Base-by-base conservation (phyloP, 2,113 vertebrate genomes). In the Myotis lucifugus region DNA sequence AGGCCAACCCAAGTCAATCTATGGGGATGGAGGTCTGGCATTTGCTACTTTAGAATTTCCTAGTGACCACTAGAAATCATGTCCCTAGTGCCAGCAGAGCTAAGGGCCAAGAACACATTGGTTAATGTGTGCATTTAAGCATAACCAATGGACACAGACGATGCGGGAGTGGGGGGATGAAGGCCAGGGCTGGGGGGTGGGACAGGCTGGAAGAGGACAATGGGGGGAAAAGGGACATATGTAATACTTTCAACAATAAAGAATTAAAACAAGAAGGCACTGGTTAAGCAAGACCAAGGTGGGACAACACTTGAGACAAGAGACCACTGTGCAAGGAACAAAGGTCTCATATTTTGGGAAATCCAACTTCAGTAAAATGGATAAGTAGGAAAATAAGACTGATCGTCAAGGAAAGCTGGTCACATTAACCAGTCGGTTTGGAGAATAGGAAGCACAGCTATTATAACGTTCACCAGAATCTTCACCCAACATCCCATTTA, bases 281-380 rank as follows among this genome's bases (percentile, higher is more conserved):
- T 18, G 18, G 17, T 21, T 78, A 48, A 64, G 34, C 18, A 50
- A 81, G 10, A 76, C 13, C 27, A 37, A 52, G 2, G 6, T 4
- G 17, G 10, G 50, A 29, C 5, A 37, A 17, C 8, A 12, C 18
- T 2, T 17, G 13, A 6, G n/a, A 15, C 12, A 21, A 64, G 2
- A 29, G 29, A 56, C 40, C 72, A 7, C 12, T 27, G 15, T 9
- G 21, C 67, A 32, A 70, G 6, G 3, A 79, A 23, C 15, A 66
- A 74, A 67, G 17, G 46, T 40, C 64, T 67, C 42, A 29, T 21
- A 66, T 23, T 13, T 19, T 19, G 25, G 11, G 9, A 83, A 56
- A 19, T 27, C 0, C n/a, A 34, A 15, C 12, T 23, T 32, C n/a
- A 37, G 4, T 34, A 19, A 40, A 52, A 37, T 0, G 3, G n/a